Base-by-base conservation (phyloP, 30 jellyfish, hydroid and myxozoan genomes). In the Hydractinia symbiolongicarpus region DNA sequence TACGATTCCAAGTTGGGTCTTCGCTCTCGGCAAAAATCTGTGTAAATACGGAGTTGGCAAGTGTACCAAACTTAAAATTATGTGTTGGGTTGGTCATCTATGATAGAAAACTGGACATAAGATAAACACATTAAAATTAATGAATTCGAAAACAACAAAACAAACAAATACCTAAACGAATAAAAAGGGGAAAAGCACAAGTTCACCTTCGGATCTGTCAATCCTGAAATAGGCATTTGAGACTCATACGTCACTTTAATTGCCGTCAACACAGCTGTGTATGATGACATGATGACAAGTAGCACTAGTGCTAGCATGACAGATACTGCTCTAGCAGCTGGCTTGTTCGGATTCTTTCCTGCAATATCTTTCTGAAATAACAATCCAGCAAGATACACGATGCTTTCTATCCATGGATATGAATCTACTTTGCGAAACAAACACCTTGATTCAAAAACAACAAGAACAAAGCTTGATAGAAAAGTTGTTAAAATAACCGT, bases 1-100 rank as follows among this genome's bases (percentile, higher is more conserved):
- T 71, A 19, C 80, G 71, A 71, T 71, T 71, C 80, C 67, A 71
- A 8, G 55, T 50, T 20, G 80, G 80, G 51, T 71, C 80, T 9
- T 30, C 55, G 51, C 80, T 71, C n/a, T 71, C 80, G 8, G 60
- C 17, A 71, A 71, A 71, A 54, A 71, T 71, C 68, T 50, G 55
- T 15, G 80, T 71, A 50, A 9, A 71, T 8, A 58, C 66, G 8
- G 80, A 71, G 68, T 71, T 71, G 52, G 40, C 13, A 7, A 71
- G n/a, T 10, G 80, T 71, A 53, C 70, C 80, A 15, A 19, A 71
- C n/a, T 9, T 49, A 50, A n/a, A 71, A 9, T 7, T 20, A 50
- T 50, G 55, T 9, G 80, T 71, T 19, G 80, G 80, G 60, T 71
- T 71, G n/a, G 60, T 50, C 40, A 71, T 71, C 80, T 71, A 13